Evolutionary conservation across 2,888 invertebrate species (phyloP), one percentile per base, ranked within the genome.

Genomic region (Odiellus spinosus): DNA sequence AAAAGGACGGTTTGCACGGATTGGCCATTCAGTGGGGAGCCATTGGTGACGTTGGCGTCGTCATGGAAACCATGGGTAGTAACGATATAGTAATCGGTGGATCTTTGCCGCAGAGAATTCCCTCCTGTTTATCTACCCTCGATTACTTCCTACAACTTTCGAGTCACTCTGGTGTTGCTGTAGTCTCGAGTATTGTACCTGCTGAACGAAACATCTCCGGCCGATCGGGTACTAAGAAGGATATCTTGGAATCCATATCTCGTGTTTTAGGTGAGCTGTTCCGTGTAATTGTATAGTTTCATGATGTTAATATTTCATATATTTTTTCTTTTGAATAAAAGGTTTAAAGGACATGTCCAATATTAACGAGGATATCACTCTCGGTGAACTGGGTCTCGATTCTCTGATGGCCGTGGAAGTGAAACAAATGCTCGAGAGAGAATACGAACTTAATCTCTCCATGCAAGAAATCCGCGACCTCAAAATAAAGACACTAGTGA

Each of bases 331-430:
- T 47, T 32, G 3, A 17, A 56, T 17, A n/a, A n/a, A 64, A 73
- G 83, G 86, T 51, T 78, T 96, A 60, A 87, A 90, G 65, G 90
- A 96, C 61, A 70, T 78, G 0, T 76, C 76, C 56, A 80, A 81
- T 52, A 74, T 93, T 26, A 77, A 84, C 52, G 73, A 76, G 36
- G 74, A 75, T 21, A 76, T 82, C 3, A 82, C 80, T 39, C 71
- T 98, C 41, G 87, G 88, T 26, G 96, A 98, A 66, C 75, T 98
- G 36, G 96, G 96, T 51, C 86, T 98, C 80, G 96, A 98, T 65
- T 95, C 95, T 2, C 71, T 98, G 56, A 96, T 96, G 96, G 93
- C 93, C 40, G 91, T 96, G 1, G 98, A 98, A 73, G 90, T 98
- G 62, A 95, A 95, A 66, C 93, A 93, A 69, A 85, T 86, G 0